These are phyloP conservation scores for Spodoptera exigua DNA, from an alignment of 2,888 invertebrate species.

Conservation along the genomic window DNA sequence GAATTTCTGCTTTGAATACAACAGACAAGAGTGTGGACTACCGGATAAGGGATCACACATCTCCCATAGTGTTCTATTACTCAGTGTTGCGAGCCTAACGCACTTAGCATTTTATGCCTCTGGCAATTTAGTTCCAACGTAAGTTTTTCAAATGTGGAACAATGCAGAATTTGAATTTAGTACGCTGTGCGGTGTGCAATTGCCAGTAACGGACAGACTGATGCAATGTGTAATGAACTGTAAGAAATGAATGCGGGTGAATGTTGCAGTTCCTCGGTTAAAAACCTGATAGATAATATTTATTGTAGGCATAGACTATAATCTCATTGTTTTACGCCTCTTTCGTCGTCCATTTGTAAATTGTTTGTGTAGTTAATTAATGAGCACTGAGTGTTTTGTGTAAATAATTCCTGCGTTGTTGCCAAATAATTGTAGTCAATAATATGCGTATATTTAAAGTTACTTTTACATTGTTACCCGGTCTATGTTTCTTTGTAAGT, in stretches of 20 bases:
- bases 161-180: conserved; percentile 45
- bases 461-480: conserved; percentile 25
- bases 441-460: conserved; percentile 23
- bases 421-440: conserved; percentile 57
- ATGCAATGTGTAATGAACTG: conserved; percentile 55
- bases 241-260: conserved; percentile 55
- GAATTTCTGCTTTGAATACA: conserved; percentile 85
- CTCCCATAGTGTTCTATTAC: conserved; percentile 62
- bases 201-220: conserved; percentile 49
- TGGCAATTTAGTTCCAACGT: conserved; percentile 56
- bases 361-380: conserved; percentile 48
- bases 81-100: conserved; percentile 66
- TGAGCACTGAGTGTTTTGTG: conserved; percentile 55
- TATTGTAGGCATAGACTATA: conserved; percentile 54
- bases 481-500: conserved; percentile 23
- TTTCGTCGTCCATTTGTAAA: conserved; percentile 59
- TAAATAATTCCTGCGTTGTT: conserved; percentile 56
- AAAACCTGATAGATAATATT: conserved; percentile 58
- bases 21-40: conserved; percentile 78
- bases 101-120: conserved; percentile 59
- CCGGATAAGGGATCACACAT: conserved; percentile 61
- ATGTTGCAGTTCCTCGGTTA: conserved; percentile 62
- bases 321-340: conserved; percentile 58
- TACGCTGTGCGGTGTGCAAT: conserved; percentile 47
- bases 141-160: conserved; percentile 42